Evolutionary conservation across 2,113 vertebrate species (phyloP).

Genomic region (Girardinichthys multiradiatus): DNA sequence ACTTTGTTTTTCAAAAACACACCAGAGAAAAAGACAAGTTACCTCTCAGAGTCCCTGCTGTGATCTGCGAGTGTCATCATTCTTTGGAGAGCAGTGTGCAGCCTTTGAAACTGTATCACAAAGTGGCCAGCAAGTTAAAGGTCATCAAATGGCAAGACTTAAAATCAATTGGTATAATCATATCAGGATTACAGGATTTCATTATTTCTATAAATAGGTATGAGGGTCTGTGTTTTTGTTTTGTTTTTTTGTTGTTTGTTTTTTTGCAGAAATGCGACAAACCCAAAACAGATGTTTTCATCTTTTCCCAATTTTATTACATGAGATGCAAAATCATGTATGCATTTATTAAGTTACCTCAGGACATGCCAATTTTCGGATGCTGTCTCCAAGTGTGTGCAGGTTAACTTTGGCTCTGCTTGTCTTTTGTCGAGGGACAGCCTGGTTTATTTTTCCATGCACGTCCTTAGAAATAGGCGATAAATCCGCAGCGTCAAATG

Average conservation of each 20-base stretch:
- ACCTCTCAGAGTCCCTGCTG: conserved; percentile 85
- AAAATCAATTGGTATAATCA: conserved; percentile 10
- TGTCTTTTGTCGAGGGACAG: conserved; percentile 83
- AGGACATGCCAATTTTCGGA: conserved; percentile 93
- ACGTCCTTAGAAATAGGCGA: conserved; percentile 83
- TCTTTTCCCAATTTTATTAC: not conserved
- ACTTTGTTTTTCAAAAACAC: not conserved
- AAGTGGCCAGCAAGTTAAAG: conserved; percentile 63
- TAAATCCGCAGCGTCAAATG: conserved; percentile 69
- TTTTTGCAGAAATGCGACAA: conserved; percentile 2
- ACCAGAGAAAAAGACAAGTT: conserved; percentile 37
- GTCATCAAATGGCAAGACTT: conserved; percentile 37
- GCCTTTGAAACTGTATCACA: conserved; percentile 86
- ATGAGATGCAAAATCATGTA: conserved; percentile 7
- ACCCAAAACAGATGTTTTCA: not conserved
- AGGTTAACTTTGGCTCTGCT: conserved; percentile 91
- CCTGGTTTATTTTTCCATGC: conserved; percentile 75
- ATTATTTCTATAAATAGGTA: conserved; percentile 1
- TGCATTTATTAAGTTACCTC: conserved; percentile 83
- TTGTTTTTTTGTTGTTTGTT: too few relatives aligned
- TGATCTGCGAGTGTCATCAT: conserved; percentile 81
- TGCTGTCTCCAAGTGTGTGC: conserved; percentile 93
- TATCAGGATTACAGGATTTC: not conserved
- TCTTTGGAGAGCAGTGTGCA: conserved; percentile 89
- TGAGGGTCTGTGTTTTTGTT: not conserved